These are phyloP conservation scores for Microvelia longipes DNA, from an alignment of 1,140 invertebrate genomes.

Conservation along the genomic window DNA sequence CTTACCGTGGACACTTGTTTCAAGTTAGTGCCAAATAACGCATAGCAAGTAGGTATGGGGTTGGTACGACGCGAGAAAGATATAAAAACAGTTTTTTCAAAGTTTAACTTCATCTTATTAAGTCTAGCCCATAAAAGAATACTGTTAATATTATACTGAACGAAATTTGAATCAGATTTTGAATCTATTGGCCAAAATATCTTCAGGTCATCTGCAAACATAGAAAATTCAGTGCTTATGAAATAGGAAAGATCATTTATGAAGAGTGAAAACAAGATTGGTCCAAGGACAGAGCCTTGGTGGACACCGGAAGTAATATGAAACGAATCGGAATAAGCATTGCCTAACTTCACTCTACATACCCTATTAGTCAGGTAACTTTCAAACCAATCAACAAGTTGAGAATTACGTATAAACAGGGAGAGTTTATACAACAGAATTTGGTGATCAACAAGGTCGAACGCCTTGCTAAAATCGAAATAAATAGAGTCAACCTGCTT, in stretches of 20 bases:
- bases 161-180: neutral
- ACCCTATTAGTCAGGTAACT: neutral
- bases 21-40: too few relatives aligned
- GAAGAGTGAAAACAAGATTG: neutral
- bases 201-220: neutral
- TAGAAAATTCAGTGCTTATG: neutral
- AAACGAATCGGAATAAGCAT: neutral
- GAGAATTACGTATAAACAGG: neutral
- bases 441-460: neutral
- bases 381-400: neutral
- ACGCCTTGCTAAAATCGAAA: neutral
- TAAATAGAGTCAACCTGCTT: neutral
- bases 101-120: neutral
- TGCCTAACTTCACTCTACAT: neutral
- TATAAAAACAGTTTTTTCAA: neutral
- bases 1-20: too few relatives aligned
- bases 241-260: neutral
- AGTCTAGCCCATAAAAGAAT: neutral
- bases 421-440: neutral
- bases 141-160: neutral
- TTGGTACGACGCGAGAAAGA: neutral
- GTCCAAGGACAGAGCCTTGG: neutral
- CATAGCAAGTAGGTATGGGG: too few relatives aligned
- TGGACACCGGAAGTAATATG: neutral
- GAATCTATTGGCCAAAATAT: neutral